Evolutionary conservation across 1,140 invertebrate genomes (phyloP), one percentile per base, ranked within the genome.

Genomic region (Drosophila ambigua): DNA sequence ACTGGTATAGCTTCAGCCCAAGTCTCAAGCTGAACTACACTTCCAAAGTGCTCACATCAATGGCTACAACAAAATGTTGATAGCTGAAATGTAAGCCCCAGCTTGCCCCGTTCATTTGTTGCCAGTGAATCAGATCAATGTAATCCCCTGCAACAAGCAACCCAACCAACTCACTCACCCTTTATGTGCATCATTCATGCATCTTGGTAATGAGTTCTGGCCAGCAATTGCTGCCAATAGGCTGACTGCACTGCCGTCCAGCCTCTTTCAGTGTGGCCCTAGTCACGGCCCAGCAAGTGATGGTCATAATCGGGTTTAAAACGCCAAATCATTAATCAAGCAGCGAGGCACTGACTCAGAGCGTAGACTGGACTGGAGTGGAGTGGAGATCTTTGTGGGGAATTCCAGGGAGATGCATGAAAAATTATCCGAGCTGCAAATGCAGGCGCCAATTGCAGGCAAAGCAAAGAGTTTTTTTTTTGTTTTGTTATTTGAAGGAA

Each of bases 401-500:
- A 51, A 65, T 71, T 49, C 69, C 57, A 60, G 20, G 16, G 31
- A 16, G 67, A 31, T 60, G 51, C 60, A 75, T 85, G 82, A 75
- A 85, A 59, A 75, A 87, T 82, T 35, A 87, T 43, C 3, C 51
- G 52, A 64, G 51, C 73, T 80, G 57, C 68, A 72, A 84, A 84
- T 87, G 81, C 69, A 82, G 83, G 83, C 82, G 82, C 82, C 82
- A 87, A 87, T 88, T 87, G 82, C 83, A 61, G 57, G 31, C 58
- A 23, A 41, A 62, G 31, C 46, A 52, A 52, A 52, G 52, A 43
- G 53, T 69, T 49, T 48, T 24, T 31, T 15, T 23, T 24, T 15
- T 1, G 24, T 23, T 24, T 15, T 1, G 24, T 20, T 20, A 20
- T 20, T 20, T 20, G 24, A 41, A 28, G 31, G 2, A 5, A 65